Percentiles rank a stretch among this genome's conserved stretches.
Evolutionary conservation across 2,797 vertebrate genomes (phyloP).

Genomic region (Parambassis ranga): DNA sequence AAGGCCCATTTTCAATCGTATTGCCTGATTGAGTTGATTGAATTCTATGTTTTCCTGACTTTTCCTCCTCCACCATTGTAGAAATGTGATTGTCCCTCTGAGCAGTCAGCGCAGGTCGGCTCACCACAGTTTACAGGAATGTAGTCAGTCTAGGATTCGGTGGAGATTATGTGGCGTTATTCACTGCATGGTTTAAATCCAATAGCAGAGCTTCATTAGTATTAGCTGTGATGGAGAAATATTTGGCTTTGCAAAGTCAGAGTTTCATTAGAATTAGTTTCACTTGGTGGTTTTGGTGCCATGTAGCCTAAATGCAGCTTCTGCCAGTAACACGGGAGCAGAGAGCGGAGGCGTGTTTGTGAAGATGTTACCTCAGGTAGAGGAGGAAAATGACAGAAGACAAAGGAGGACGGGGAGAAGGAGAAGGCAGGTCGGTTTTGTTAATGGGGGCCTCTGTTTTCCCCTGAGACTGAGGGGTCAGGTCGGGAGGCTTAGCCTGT

Average conservation of each 20-base stretch:
- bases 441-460: conserved; percentile 27
- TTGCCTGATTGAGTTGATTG: no score
- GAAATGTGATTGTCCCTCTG: conserved; percentile 6
- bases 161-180: conserved; percentile 27
- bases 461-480: conserved; percentile 13
- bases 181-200: neutral
- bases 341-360: neutral
- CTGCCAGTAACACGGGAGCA: neutral
- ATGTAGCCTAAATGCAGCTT: neutral
- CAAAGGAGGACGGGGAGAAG: neutral
- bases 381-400: neutral
- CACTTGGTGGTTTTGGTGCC: neutral
- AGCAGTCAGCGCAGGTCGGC: neutral
- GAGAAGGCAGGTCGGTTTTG: neutral
- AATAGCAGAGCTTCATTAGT: neutral
- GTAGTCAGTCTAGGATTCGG: conserved; percentile 7
- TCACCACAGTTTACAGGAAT: conserved; percentile 4
- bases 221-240: neutral
- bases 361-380: conserved; percentile 15
- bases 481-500: conserved; percentile 12
- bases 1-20: no score
- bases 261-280: conserved; percentile 11
- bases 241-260: neutral
- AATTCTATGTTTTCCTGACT: no score
- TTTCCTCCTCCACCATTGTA: neutral